A percentile compares a stretch with the other conserved stretches of the same genome.
Evolutionary conservation across 2,797 vertebrate genomes (phyloP).

Genomic region (Gymnoscopelus microlampas): DNA sequence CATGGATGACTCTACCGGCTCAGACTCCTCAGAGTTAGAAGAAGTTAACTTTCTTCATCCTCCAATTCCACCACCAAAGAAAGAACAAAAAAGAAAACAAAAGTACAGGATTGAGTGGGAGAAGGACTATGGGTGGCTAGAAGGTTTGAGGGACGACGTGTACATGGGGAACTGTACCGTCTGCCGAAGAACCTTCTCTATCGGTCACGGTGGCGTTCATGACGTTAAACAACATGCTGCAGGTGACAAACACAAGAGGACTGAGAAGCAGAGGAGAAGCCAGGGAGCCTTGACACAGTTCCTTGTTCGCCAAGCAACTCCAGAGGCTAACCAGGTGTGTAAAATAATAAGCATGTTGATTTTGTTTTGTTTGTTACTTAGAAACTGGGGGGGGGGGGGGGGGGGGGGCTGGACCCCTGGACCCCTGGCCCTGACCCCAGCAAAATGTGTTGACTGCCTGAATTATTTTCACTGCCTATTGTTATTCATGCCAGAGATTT

Average conservation of each 20-base stretch:
- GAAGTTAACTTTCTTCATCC: too few relatives aligned
- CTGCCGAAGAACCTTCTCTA: constrained; percentile 17
- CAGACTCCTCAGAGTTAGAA: too few relatives aligned
- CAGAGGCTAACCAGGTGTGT: neutral
- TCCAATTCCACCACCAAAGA: too few relatives aligned
- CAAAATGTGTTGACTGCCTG: too few relatives aligned
- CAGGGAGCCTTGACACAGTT: neutral
- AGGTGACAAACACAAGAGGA: neutral
- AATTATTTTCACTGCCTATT: too few relatives aligned
- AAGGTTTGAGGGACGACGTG: neutral
- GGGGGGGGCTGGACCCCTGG: too few relatives aligned
- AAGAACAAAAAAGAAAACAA: neutral
- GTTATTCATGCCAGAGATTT: too few relatives aligned
- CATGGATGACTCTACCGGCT: too few relatives aligned
- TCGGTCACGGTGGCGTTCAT: constrained; percentile 5
- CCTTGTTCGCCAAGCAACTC: neutral
- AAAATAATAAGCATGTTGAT: neutral
- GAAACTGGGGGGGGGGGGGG: neutral
- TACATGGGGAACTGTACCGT: constrained; percentile 2
- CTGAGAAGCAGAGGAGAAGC: neutral
- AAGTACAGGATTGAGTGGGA: neutral
- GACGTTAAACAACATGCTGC: constrained; percentile 16
- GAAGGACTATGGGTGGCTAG: neutral
- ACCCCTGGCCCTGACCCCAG: too few relatives aligned
- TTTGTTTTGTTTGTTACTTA: neutral